phyloP scores from a whole-genome alignment of 2,113 vertebrate genomes.

The Microcebus griseorufus region DNA sequence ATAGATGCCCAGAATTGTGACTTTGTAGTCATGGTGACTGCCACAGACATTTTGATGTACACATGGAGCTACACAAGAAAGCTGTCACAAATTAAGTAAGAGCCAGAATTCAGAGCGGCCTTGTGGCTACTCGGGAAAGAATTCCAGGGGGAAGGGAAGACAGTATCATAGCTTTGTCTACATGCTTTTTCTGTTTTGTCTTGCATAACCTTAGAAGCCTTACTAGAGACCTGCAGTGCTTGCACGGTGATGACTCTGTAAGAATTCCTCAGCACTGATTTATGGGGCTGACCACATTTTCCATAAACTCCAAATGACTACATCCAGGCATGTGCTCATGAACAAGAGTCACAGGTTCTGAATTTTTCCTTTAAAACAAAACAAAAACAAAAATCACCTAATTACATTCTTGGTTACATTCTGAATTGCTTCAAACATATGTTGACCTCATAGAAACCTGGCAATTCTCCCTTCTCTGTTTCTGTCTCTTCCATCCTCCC shows the following conservation, averaged over 20 bases:
- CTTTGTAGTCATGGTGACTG: not conserved
- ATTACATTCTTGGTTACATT: slow-evolving; percentile 43
- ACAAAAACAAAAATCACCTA: slow-evolving; percentile 74
- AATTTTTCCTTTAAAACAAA: slow-evolving; percentile 70
- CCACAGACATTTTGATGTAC: not conserved
- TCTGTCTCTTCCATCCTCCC: not conserved
- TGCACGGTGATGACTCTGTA: not conserved
- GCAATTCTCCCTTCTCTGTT: not conserved
- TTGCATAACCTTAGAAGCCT: slow-evolving; percentile 16
- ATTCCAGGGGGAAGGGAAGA: not conserved
- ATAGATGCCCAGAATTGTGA: not conserved
- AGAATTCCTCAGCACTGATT: slow-evolving; percentile 67
- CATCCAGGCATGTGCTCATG: slow-evolving; percentile 67
- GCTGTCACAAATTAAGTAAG: not conserved
- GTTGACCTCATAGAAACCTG: slow-evolving; percentile 53
- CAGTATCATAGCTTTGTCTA: not conserved
- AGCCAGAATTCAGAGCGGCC: not conserved
- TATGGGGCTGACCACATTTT: slow-evolving; percentile 79
- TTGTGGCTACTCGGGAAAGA: not conserved
- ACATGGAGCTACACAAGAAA: not conserved
- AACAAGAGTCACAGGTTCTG: slow-evolving; percentile 79
- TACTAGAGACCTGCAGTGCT: not conserved
- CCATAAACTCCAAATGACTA: slow-evolving; percentile 74
- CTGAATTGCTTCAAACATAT: slow-evolving; percentile 45
- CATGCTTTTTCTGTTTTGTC: not conserved